Percentiles rank a stretch among this genome's conserved stretches.
phyloP scores from a whole-genome alignment of 2,888 invertebrate genomes.

The Apodemia zela region DNA sequence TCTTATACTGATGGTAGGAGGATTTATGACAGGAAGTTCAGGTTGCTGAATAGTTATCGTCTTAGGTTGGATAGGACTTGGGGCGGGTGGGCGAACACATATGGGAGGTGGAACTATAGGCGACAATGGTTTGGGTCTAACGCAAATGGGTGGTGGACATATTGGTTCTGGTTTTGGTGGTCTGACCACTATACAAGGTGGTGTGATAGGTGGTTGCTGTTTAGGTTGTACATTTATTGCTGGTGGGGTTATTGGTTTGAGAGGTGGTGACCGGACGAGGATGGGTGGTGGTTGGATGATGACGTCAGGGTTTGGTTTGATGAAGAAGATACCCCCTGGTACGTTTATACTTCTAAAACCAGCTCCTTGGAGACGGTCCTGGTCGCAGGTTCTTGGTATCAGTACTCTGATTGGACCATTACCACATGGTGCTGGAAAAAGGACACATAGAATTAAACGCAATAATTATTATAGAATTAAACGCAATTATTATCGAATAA shows the following conservation, averaged over 20 bases:
- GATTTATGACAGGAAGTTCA: slow-evolving; percentile 31
- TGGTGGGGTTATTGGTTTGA: slow-evolving; percentile 46
- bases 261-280: slow-evolving; percentile 45
- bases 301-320: slow-evolving; percentile 50
- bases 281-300: slow-evolving; percentile 60
- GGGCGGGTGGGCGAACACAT: slow-evolving; percentile 45
- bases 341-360: slow-evolving; percentile 54
- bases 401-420: slow-evolving; percentile 47
- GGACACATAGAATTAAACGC: too few relatives aligned
- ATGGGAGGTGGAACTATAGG: slow-evolving; percentile 48
- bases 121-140: slow-evolving; percentile 43
- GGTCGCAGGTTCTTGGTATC: slow-evolving; percentile 36
- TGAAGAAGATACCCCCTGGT: slow-evolving; percentile 54
- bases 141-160: slow-evolving; percentile 46
- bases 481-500: too few relatives aligned
- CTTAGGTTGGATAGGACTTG: slow-evolving; percentile 39
- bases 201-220: slow-evolving; percentile 40
- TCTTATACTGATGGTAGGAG: slow-evolving; percentile 45
- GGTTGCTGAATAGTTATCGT: slow-evolving; percentile 42
- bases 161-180: slow-evolving; percentile 42
- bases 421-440: slow-evolving; percentile 48
- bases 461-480: too few relatives aligned
- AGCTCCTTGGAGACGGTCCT: slow-evolving; percentile 39
- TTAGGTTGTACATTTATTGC: slow-evolving; percentile 45
- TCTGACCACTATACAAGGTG: slow-evolving; percentile 44